Evolutionary conservation across 2,113 vertebrate species (phyloP).

Genomic region (Cathartes aura): DNA sequence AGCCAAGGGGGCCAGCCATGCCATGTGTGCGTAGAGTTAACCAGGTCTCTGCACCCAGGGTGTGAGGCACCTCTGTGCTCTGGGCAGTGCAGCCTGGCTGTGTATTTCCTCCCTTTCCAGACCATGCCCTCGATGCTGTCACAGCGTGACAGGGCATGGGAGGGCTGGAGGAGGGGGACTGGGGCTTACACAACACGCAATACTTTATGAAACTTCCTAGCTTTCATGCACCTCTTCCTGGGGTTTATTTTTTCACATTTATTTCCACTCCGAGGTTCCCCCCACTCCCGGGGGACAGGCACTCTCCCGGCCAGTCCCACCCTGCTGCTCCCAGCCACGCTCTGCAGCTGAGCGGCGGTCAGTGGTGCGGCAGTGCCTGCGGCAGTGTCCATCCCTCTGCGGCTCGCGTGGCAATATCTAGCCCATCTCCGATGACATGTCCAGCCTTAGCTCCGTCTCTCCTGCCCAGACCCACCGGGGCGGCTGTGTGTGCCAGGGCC

Average conservation of each 20-base stretch:
- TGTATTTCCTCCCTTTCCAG: neutral
- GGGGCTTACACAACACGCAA: neutral
- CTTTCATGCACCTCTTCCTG: neutral
- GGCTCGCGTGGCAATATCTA: neutral
- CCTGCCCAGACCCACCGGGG: rapidly evolving
- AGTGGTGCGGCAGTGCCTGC: neutral
- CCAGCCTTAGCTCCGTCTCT: neutral
- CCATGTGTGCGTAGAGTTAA: rapidly evolving
- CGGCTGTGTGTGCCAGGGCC: neutral
- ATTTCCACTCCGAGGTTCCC: neutral
- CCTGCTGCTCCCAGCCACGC: rapidly evolving
- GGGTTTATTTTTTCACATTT: neutral
- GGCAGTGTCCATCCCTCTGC: rapidly evolving
- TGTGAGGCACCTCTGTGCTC: neutral
- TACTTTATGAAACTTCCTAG: neutral
- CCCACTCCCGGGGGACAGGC: rapidly evolving
- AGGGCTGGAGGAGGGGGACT: neutral
- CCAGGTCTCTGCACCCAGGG: neutral
- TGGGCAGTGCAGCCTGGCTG: neutral
- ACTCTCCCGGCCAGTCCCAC: neutral
- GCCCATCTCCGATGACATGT: rapidly evolving
- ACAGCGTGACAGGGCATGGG: rapidly evolving
- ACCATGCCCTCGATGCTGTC: neutral
- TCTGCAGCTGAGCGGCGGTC: rapidly evolving
- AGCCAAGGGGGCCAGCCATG: too few relatives aligned